These are phyloP conservation scores for Xyrauchen texanus DNA, from an alignment of 2,113 vertebrate genomes.

Conservation along the genomic window DNA sequence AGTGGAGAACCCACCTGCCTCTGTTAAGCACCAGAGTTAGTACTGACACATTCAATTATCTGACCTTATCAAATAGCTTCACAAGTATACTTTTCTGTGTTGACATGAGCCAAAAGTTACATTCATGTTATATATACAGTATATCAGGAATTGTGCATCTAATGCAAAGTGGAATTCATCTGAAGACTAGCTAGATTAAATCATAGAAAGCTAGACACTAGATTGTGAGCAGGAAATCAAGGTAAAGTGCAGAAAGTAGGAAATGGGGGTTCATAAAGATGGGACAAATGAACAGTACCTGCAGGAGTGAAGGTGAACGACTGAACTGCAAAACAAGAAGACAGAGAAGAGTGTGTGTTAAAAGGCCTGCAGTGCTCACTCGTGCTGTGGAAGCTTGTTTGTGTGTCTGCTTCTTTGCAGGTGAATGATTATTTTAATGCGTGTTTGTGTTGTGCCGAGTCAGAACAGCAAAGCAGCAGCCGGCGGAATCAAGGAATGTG, in stretches of 20 bases:
- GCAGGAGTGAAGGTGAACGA: constrained; percentile 91
- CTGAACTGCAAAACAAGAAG: constrained; percentile 88
- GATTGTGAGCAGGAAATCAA: neutral
- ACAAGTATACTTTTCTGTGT: no score
- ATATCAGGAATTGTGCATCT: no score
- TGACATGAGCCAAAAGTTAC: no score
- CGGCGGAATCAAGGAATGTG: constrained; percentile 61
- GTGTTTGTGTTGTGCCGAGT: neutral
- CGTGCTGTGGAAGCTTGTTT: constrained; percentile 56
- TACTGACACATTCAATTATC: no score
- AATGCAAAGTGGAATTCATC: neutral
- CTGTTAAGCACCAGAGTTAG: neutral
- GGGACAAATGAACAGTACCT: constrained; percentile 87
- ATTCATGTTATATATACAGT: no score
- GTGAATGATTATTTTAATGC: no score
- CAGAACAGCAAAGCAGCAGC: constrained; percentile 58
- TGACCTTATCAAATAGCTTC: no score
- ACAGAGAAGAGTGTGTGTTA: constrained; percentile 80
- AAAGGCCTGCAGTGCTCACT: constrained; percentile 69
- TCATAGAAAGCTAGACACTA: neutral
- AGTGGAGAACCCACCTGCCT: neutral
- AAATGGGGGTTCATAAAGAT: constrained; percentile 68
- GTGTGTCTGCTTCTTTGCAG: constrained; percentile 11
- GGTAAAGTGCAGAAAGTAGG: constrained; percentile 3
- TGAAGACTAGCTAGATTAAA: neutral